Percentiles rank a stretch among this genome's conserved stretches.
These are phyloP conservation scores for Myotis vivesi DNA, from an alignment of 2,797 vertebrate genomes.

Conservation along the genomic window DNA sequence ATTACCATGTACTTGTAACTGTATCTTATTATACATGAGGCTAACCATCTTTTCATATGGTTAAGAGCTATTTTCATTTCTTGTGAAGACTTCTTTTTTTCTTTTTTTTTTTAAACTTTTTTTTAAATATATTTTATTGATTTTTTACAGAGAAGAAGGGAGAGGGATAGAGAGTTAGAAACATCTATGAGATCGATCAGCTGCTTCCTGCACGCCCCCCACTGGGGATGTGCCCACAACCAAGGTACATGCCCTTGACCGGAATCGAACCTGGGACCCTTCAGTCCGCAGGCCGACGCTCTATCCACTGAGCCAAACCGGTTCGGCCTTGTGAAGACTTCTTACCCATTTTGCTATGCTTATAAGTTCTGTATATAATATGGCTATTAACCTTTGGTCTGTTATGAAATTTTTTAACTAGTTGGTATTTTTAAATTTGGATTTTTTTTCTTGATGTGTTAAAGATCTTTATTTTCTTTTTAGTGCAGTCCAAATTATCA, in stretches of 20 bases:
- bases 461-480: neutral
- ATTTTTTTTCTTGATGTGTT: neutral
- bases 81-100: neutral
- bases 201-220: no score
- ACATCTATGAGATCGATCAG: no score
- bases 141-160: no score
- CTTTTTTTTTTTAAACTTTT: no score
- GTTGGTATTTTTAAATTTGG: neutral
- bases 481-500: neutral
- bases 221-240: no score
- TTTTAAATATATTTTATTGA: no score
- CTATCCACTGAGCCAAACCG: no score
- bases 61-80: neutral
- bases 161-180: no score
- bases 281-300: no score
- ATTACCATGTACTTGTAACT: neutral
- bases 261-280: no score
- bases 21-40: neutral
- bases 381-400: neutral
- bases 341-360: neutral
- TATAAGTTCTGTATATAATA: neutral
- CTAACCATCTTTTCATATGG: neutral
- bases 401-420: neutral
- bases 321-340: neutral
- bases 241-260: no score